A percentile compares a stretch with the other conserved stretches of the same genome.
phyloP scores from a whole-genome alignment of 1,140 invertebrate species.

The Pseudomyrmex dendroicus region DNA sequence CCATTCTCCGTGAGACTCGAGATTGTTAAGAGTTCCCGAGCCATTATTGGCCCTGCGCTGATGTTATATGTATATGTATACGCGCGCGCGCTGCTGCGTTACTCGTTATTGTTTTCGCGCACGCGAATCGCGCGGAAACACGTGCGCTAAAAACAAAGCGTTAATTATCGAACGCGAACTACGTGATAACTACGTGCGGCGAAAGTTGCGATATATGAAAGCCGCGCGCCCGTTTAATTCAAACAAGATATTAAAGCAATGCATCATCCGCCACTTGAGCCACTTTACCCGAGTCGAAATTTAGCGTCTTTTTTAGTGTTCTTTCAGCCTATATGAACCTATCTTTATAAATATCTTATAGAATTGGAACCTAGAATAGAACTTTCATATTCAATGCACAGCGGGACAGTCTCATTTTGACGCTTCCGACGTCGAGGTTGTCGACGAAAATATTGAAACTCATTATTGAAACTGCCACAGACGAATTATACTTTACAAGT shows the following conservation, averaged over 20 bases:
- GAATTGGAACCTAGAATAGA: too few species aligned
- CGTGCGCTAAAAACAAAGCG: constrained; percentile 17
- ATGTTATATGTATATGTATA: background rate
- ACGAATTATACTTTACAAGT: too few species aligned
- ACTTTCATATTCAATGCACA: too few species aligned
- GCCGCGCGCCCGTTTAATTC: constrained; percentile 6
- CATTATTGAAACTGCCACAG: too few species aligned
- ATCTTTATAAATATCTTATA: too few species aligned
- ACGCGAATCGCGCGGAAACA: background rate
- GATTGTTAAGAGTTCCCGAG: constrained; percentile 40
- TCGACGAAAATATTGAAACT: too few species aligned
- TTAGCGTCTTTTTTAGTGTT: too few species aligned
- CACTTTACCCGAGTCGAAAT: background rate
- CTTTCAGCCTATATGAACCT: too few species aligned
- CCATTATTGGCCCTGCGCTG: constrained; percentile 23
- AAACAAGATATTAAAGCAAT: constrained; percentile 45
- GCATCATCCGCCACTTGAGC: constrained; percentile 14
- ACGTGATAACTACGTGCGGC: background rate
- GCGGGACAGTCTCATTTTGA: too few species aligned
- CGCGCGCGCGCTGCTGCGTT: too few species aligned
- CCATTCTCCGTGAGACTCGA: constrained; percentile 29
- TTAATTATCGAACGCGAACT: constrained; percentile 38
- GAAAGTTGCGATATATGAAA: background rate
- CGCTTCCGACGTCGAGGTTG: too few species aligned
- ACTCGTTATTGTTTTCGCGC: background rate